Percentiles rank a stretch among this genome's conserved stretches.
These are phyloP conservation scores for Phasia obesa DNA, from an alignment of 2,888 invertebrate species.

Conservation along the genomic window DNA sequence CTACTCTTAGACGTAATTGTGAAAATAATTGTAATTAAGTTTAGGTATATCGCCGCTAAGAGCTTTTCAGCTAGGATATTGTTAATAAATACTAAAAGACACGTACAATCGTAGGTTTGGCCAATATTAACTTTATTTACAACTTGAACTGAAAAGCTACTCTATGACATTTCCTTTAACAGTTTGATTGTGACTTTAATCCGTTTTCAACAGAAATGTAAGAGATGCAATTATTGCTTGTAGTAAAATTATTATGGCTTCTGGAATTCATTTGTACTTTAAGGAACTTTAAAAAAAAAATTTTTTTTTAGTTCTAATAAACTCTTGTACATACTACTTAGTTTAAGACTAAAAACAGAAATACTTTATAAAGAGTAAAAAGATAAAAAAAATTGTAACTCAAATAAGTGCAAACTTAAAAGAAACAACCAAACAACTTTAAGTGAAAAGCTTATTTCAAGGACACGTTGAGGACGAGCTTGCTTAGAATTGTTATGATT, in stretches of 20 bases:
- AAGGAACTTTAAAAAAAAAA: conserved; percentile 27
- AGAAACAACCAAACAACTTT: neutral
- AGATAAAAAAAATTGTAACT: neutral
- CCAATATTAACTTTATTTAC: conserved; percentile 11
- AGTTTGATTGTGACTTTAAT: conserved; percentile 19
- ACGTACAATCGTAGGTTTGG: neutral
- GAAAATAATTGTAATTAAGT: conserved; percentile 26
- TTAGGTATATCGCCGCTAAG: neutral
- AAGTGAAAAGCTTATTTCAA: conserved; percentile 33
- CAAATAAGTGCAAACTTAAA: conserved; percentile 9
- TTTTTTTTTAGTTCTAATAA: neutral
- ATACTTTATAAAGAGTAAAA: neutral
- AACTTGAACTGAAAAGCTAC: neutral
- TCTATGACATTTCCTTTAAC: neutral
- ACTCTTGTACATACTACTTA: neutral
- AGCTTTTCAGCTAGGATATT: conserved; percentile 7
- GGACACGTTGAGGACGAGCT: conserved; percentile 41
- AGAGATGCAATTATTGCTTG: too few relatives aligned
- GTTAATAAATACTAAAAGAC: neutral
- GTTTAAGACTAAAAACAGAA: neutral
- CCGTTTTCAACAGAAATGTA: neutral
- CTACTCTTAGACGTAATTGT: conserved; percentile 13
- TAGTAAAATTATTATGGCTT: too few relatives aligned
- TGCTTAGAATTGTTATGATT: conserved; percentile 4
- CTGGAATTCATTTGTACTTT: neutral